Evolutionary conservation across 2,888 invertebrate species (phyloP).

Genomic region (Cephus spinipes): DNA sequence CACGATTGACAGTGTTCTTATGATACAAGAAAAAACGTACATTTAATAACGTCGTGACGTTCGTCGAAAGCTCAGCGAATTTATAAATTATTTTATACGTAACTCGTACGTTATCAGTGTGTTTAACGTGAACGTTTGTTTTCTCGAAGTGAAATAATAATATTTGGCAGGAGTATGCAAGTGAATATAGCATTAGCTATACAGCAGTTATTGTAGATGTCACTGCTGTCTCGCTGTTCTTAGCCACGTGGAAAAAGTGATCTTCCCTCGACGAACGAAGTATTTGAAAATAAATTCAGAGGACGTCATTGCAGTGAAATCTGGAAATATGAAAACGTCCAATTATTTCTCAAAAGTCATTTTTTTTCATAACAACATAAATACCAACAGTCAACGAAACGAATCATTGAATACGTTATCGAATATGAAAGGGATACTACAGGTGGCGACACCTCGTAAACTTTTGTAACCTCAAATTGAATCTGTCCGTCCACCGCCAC

Average conservation of each 20-base stretch:
- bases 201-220: background rate
- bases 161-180: background rate
- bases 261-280: background rate
- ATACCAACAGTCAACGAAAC: background rate
- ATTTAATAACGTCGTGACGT: background rate
- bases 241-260: background rate
- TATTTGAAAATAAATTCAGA: background rate
- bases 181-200: background rate
- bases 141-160: background rate
- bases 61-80: background rate
- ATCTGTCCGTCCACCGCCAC: background rate
- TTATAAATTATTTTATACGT: background rate
- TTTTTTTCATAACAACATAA: background rate
- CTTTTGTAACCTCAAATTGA: background rate
- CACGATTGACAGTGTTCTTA: background rate
- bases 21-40: background rate
- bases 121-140: background rate
- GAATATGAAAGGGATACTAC: background rate
- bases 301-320: background rate
- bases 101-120: background rate
- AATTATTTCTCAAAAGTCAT: background rate
- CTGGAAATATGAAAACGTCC: background rate
- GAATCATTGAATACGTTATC: background rate
- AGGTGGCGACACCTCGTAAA: background rate
- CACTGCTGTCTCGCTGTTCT: background rate